Evolutionary conservation across 2,797 vertebrate genomes (phyloP).

Genomic region (Florisuga fusca): DNA sequence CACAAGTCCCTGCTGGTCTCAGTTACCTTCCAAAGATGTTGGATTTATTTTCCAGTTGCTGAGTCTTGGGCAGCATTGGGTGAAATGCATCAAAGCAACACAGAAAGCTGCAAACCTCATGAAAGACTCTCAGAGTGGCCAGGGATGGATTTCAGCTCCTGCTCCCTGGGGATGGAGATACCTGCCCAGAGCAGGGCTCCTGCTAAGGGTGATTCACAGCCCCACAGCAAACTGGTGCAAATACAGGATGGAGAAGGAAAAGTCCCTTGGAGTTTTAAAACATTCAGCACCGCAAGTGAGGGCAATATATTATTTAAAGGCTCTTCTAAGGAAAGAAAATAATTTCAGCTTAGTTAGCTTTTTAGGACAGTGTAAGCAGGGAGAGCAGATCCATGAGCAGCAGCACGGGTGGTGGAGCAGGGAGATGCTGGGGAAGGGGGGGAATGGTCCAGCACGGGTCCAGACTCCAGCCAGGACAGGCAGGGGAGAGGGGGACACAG

Average conservation of each 20-base stretch:
- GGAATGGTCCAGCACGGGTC: accelerated
- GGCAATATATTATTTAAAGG: constrained; percentile 51
- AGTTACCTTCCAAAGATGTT: neutral
- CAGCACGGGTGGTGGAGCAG: neutral
- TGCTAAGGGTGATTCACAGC: neutral
- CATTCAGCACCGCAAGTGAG: neutral
- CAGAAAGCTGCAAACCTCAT: neutral
- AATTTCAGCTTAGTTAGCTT: constrained; percentile 72
- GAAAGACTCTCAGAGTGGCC: neutral
- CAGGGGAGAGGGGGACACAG: accelerated
- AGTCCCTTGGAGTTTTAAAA: neutral
- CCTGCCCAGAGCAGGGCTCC: neutral
- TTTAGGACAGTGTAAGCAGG: constrained; percentile 45
- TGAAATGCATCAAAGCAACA: neutral
- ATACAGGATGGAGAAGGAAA: neutral
- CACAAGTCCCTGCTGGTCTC: neutral
- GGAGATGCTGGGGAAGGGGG: neutral
- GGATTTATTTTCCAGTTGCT: neutral
- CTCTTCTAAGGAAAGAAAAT: constrained; percentile 20
- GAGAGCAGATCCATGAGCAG: neutral
- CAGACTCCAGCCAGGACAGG: accelerated
- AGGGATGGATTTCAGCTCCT: too few species aligned
- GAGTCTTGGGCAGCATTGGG: neutral
- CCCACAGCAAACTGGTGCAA: neutral
- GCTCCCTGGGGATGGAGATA: too few species aligned